Conservation (phyloP, 2,888 invertebrate genomes). For the Polydrusus cervinus region DNA sequence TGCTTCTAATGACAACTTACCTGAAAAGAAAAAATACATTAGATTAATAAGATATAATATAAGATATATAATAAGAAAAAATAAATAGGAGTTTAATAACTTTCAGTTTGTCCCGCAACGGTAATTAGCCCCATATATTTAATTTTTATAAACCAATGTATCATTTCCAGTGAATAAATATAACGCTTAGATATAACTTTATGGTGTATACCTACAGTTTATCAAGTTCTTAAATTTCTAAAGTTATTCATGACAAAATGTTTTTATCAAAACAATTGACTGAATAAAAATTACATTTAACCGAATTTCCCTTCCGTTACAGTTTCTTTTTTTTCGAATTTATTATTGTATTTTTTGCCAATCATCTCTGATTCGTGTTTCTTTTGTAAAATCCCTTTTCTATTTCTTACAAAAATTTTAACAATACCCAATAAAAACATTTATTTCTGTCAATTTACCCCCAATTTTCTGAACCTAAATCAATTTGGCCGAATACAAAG, state of each 20-base stretch:
- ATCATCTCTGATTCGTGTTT: constrained; percentile 32
- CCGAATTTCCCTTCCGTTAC: neutral
- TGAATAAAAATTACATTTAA: constrained; percentile 16
- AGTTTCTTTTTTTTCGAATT: constrained; percentile 10
- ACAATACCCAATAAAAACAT: constrained; percentile 49
- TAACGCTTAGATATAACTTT: too few species aligned
- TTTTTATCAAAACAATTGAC: neutral
- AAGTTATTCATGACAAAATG: neutral
- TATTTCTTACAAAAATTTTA: constrained; percentile 33
- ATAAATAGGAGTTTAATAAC: too few species aligned
- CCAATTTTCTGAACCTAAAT: constrained; percentile 51
- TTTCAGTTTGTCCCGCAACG: too few species aligned
- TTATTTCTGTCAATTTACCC: constrained; percentile 48
- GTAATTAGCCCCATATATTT: too few species aligned
- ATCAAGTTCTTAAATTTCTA: too few species aligned
- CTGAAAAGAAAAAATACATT: too few species aligned
- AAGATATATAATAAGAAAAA: too few species aligned
- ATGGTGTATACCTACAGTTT: too few species aligned
- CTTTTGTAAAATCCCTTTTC: constrained; percentile 38
- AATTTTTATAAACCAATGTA: too few species aligned
- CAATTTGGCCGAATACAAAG: constrained; percentile 45
- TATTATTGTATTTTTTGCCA: constrained; percentile 32
- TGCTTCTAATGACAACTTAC: too few species aligned
- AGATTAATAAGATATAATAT: too few species aligned
- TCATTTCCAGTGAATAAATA: too few species aligned